Evolutionary conservation across 2,888 invertebrate genomes (phyloP).

Genomic region (Drosophila formosana): DNA sequence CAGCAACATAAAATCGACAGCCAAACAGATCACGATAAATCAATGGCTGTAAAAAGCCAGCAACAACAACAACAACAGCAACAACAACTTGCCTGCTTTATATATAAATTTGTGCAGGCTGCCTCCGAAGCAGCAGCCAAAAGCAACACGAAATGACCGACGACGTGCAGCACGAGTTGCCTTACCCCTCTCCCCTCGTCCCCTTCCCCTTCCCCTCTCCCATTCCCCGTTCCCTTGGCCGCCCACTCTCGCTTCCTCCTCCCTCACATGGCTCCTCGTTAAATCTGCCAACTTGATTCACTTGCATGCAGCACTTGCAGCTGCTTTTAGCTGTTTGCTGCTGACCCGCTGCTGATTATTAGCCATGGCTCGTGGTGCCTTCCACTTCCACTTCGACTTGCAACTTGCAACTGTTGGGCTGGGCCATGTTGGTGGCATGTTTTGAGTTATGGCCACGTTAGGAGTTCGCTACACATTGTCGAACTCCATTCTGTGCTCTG

Average conservation of each 20-base stretch:
- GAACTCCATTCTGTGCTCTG: background rate
- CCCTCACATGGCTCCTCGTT: slow-evolving; percentile 4
- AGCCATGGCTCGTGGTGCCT: slow-evolving; percentile 59
- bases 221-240: background rate
- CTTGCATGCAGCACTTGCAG: slow-evolving; percentile 63
- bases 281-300: slow-evolving; percentile 35
- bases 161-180: slow-evolving; percentile 80
- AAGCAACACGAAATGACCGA: slow-evolving; percentile 79
- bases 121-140: slow-evolving; percentile 49
- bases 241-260: background rate
- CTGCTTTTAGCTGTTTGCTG: slow-evolving; percentile 17
- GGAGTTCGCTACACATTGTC: slow-evolving; percentile 50
- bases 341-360: slow-evolving; percentile 64
- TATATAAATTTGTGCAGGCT: slow-evolving; percentile 56
- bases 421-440: slow-evolving; percentile 75
- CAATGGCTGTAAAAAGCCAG: slow-evolving; percentile 70
- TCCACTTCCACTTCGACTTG: slow-evolving; percentile 2
- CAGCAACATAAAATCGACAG: slow-evolving; percentile 74
- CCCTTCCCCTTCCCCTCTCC: background rate
- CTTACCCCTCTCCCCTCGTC: slow-evolving; percentile 13
- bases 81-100: slow-evolving; percentile 47
- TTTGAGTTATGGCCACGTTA: slow-evolving; percentile 72
- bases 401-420: slow-evolving; percentile 25
- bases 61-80: slow-evolving; percentile 59
- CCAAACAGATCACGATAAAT: slow-evolving; percentile 81